Evolutionary conservation across 1,140 invertebrate genomes (phyloP), one percentile per base, ranked within the genome.

Genomic region (Diorhabda elongata): DNA sequence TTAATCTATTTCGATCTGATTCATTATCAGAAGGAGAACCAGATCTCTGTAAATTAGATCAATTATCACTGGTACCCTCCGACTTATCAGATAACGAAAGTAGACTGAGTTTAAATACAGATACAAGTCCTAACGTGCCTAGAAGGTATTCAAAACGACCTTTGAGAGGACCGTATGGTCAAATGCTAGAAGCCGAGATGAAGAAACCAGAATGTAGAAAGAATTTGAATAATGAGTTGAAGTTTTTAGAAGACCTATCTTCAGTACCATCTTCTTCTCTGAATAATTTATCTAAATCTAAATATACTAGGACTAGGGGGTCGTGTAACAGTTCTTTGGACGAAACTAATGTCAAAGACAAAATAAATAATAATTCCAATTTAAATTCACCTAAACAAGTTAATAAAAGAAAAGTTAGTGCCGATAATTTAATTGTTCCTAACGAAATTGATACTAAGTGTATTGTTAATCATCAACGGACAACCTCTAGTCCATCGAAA

Each of bases 151-250:
- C 88, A 6, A 92, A 92, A 79, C 81, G 91, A 11, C 91, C 91
- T 0, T 80, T 93, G 1, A 83, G 91, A 26, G 92, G 91, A 4
- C 92, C 92, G 3, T 93, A 92, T 75, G 91, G 91, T 0, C 90
- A 92, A 78, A 92, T 93, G 91, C 82, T 93, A 8, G 91, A 93
- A 78, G 90, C 90, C 2, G 91, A 93, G 81, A 92, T 92, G 88
- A 91, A 90, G 61, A 91, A 91, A 77, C 87, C 88, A 0, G 86
- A 87, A 72, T 79, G 77, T 41, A 77, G 76, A 57, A 77, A 81
- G 45, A 84, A 86, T 78, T 77, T 83, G 69, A 83, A 82, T 65
- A 84, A 85, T 69, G 85, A 87, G 47, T 80, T 87, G 42, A 84
- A 82, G 73, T 87, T 86, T 75, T 73, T 86, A 7, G 82, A 82